These are phyloP conservation scores for Schizothorax lantsangensis DNA, from an alignment of 2,797 vertebrate genomes.

Conservation along the genomic window DNA sequence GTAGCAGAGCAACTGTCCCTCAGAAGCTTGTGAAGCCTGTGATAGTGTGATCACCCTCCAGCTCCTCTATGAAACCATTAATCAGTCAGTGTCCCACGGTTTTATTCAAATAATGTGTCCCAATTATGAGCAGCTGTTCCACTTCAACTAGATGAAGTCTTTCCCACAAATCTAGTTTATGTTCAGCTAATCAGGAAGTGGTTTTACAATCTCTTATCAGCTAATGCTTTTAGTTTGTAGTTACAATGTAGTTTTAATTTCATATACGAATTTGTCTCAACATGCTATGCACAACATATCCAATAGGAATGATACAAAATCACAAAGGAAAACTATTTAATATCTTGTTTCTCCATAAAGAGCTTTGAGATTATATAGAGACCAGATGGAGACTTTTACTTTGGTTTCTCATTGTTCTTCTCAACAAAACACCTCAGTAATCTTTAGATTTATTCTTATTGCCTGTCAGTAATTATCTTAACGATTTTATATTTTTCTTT, in stretches of 20 bases:
- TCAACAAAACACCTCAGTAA: too few relatives aligned
- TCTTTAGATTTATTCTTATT: neutral
- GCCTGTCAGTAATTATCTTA: neutral
- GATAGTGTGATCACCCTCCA: conserved; percentile 1
- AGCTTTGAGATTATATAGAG: neutral
- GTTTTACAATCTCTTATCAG: neutral
- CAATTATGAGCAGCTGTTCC: conserved; percentile 19
- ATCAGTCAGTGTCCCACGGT: neutral
- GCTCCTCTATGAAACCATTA: neutral
- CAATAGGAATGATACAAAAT: neutral
- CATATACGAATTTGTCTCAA: neutral
- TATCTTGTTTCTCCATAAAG: neutral
- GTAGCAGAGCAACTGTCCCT: neutral
- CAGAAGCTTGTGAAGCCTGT: conserved; percentile 7
- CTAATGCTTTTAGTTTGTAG: neutral
- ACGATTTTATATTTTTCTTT: neutral
- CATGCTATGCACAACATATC: neutral
- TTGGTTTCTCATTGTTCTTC: neutral
- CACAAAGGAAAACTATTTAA: neutral
- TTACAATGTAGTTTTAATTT: neutral
- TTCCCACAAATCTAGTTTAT: conserved; percentile 7
- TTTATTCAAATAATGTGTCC: neutral
- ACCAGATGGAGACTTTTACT: neutral
- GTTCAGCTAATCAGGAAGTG: neutral
- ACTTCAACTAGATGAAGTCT: neutral